Percentiles rank a stretch among this genome's conserved stretches.
phyloP scores from a whole-genome alignment of 2,113 vertebrate species.

The Lathamus discolor region DNA sequence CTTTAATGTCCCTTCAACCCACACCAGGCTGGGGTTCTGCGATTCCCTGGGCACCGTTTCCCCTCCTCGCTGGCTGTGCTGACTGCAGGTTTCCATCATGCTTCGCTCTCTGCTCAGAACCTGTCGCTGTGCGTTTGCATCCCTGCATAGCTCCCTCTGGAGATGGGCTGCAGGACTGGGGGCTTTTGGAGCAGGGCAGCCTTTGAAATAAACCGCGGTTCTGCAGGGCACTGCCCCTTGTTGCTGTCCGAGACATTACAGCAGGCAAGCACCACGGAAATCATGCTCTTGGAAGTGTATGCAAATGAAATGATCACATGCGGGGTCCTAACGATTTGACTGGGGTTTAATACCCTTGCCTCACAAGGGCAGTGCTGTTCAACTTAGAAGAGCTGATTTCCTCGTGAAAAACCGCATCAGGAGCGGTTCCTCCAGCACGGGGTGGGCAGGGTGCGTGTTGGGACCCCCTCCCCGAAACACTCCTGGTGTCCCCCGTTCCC shows the following conservation, averaged over 20 bases:
- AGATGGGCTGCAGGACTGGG: too few species aligned
- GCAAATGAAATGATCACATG: background rate
- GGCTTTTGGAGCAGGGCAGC: background rate
- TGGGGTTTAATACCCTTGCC: background rate
- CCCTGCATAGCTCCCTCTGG: background rate
- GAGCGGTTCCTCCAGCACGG: background rate
- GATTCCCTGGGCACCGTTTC: background rate
- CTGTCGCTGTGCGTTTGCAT: background rate
- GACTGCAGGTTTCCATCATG: accelerated
- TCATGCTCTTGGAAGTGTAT: background rate
- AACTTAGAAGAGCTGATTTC: background rate
- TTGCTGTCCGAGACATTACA: background rate
- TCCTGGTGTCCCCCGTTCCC: background rate
- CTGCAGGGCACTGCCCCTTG: background rate
- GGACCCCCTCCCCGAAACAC: background rate
- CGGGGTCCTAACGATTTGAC: background rate
- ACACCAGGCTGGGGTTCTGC: too few species aligned
- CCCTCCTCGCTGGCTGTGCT: too few species aligned
- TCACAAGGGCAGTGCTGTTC: background rate
- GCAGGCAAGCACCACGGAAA: background rate
- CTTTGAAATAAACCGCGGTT: accelerated
- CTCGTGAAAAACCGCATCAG: background rate
- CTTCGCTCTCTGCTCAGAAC: background rate
- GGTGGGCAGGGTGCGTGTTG: background rate
- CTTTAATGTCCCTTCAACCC: background rate